These are phyloP conservation scores for Helicoverpa zea DNA, from an alignment of 1,140 invertebrate species.

Conservation along the genomic window DNA sequence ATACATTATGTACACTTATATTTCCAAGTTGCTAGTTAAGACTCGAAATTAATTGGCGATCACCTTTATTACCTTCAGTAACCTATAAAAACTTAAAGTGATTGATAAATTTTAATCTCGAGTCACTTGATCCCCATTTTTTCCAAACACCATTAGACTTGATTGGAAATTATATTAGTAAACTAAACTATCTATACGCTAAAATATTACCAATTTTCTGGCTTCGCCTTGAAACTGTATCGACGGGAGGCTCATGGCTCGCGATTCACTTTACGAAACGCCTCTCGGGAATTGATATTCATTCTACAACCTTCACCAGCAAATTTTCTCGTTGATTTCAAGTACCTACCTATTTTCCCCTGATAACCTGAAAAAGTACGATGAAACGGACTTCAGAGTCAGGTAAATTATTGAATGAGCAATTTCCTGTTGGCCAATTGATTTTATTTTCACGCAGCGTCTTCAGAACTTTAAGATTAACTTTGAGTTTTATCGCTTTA, in stretches of 20 bases:
- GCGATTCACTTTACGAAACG: conserved; percentile 32
- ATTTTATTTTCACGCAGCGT: conserved; percentile 6
- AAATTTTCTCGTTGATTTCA: conserved; percentile 32
- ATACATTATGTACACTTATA: not conserved
- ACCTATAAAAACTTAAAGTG: too few relatives aligned
- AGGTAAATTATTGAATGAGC: conserved; percentile 28
- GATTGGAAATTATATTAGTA: not conserved
- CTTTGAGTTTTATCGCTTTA: conserved; percentile 21
- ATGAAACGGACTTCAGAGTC: conserved; percentile 23
- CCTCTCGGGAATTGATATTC: conserved; percentile 44
- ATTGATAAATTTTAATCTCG: too few relatives aligned
- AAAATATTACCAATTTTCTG: conserved; percentile 32
- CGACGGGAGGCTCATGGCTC: conserved; percentile 16
- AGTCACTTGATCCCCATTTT: not conserved
- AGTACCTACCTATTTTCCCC: conserved; percentile 18
- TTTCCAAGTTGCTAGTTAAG: not conserved
- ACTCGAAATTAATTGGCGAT: not conserved
- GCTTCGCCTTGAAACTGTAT: conserved; percentile 29
- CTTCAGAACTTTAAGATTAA: not conserved
- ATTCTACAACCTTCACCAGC: conserved; percentile 31
- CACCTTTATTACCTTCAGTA: too few relatives aligned
- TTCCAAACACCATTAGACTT: not conserved
- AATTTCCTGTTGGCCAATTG: conserved; percentile 26
- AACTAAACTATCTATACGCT: conserved; percentile 22
- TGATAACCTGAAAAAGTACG: conserved; percentile 35